phyloP scores from a whole-genome alignment of 2,113 vertebrate species.

The Narcine bancroftii region DNA sequence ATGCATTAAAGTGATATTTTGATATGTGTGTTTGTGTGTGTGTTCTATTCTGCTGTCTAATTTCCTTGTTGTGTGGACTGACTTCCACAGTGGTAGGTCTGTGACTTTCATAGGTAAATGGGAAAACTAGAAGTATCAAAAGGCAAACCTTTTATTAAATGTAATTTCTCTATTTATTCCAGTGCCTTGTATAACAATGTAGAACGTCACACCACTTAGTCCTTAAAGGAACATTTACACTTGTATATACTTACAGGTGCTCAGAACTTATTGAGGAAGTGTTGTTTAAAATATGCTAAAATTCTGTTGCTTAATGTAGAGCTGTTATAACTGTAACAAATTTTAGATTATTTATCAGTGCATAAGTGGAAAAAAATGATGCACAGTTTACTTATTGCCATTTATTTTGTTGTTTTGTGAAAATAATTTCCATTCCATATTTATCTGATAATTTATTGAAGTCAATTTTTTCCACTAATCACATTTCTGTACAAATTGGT shows the following conservation, averaged over 20 bases:
- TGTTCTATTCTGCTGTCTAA: no score
- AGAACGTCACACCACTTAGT: no score
- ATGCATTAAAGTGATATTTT: no score
- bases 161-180: no score
- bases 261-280: not conserved
- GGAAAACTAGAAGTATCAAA: no score
- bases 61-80: no score
- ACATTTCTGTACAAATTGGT: not conserved
- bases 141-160: no score
- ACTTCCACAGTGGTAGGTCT: no score
- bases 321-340: not conserved
- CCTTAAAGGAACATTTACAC: no score
- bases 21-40: no score
- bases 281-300: not conserved
- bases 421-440: conserved; percentile 17
- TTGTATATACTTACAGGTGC: not conserved
- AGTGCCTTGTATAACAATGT: no score
- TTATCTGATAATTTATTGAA: conserved; percentile 1
- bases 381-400: not conserved
- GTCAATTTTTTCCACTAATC: not conserved
- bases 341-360: not conserved
- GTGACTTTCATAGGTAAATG: no score
- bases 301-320: not conserved
- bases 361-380: not conserved
- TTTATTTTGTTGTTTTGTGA: not conserved